These are phyloP conservation scores for Desmophyllum pertusum DNA, from an alignment of 92 coral and sea anemone genomes.

Conservation along the genomic window DNA sequence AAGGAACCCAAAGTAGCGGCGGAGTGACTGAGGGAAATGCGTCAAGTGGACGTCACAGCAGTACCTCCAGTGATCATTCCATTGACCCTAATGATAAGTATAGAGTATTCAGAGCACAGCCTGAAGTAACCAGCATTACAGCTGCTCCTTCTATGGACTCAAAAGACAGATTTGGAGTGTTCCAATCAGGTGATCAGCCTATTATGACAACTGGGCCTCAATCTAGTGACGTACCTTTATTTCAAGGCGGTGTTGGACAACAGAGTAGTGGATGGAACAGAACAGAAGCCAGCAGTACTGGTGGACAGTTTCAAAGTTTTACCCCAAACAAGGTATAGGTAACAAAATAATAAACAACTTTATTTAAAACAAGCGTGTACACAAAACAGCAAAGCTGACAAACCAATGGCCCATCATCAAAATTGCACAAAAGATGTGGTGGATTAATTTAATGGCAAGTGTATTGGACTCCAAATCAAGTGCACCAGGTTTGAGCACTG, in stretches of 20 bases:
- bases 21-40: background rate
- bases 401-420: too few relatives aligned
- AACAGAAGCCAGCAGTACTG: constrained; percentile 2
- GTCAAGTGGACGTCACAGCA: background rate
- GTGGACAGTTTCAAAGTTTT: constrained; percentile 10
- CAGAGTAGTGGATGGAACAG: constrained; percentile 7
- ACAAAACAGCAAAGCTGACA: too few relatives aligned
- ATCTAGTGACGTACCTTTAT: constrained; percentile 5
- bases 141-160: background rate
- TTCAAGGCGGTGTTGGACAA: constrained; percentile 5
- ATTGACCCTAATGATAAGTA: constrained; percentile 71
- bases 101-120: constrained; percentile 47
- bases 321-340: constrained; percentile 14
- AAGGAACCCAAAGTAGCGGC: constrained; percentile 18
- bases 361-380: too few relatives aligned
- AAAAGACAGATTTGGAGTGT: constrained; percentile 20
- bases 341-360: too few relatives aligned
- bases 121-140: background rate
- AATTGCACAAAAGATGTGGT: too few relatives aligned
- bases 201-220: background rate
- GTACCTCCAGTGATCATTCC: constrained; percentile 41
- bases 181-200: constrained; percentile 14
- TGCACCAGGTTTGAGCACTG: too few relatives aligned
- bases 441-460: too few relatives aligned
- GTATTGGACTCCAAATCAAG: too few relatives aligned